Conservation (phyloP, 1,140 invertebrate species). For the Trachymyrmex cornetzi region DNA sequence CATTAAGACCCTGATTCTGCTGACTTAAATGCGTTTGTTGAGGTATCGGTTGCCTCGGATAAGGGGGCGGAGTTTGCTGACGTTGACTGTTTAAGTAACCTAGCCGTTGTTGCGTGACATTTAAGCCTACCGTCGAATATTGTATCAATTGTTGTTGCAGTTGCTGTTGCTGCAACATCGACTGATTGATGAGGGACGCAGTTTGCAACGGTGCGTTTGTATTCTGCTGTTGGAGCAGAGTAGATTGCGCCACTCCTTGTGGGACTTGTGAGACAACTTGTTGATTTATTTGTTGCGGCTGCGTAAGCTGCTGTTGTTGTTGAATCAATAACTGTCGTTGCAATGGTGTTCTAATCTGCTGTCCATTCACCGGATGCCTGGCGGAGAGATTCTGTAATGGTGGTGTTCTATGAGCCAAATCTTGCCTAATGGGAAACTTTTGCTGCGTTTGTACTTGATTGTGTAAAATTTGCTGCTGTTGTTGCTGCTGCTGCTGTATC, state of each 20-base stretch:
- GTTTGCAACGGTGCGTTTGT: constrained; percentile 77
- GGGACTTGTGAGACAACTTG: constrained; percentile 72
- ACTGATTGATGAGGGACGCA: constrained; percentile 76
- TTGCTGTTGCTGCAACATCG: constrained; percentile 78
- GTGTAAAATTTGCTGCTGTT: constrained; percentile 73
- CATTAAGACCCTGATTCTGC: constrained; percentile 81
- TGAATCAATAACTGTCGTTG: constrained; percentile 80
- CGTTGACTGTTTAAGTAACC: constrained; percentile 84
- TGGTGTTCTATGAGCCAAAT: constrained; percentile 81
- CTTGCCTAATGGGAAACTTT: constrained; percentile 84
- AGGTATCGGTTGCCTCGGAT: constrained; percentile 83
- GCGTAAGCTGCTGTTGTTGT: constrained; percentile 65
- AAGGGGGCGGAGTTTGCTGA: constrained; percentile 85
- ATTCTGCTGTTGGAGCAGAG: constrained; percentile 80
- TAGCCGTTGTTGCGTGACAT: constrained; percentile 83
- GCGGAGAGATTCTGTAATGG: constrained; percentile 79
- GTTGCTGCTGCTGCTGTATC: constrained; percentile 64
- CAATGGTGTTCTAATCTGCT: constrained; percentile 81
- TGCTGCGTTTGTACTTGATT: constrained; percentile 85
- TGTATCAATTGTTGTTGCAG: constrained; percentile 80
- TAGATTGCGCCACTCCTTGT: constrained; percentile 73
- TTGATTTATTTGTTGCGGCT: constrained; percentile 72
- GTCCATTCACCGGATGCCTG: constrained; percentile 83
- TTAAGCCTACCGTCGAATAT: constrained; percentile 74
- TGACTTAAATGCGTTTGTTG: constrained; percentile 80